phyloP scores from a whole-genome alignment of 2,797 vertebrate genomes.

The Coracias cyanogaster region DNA sequence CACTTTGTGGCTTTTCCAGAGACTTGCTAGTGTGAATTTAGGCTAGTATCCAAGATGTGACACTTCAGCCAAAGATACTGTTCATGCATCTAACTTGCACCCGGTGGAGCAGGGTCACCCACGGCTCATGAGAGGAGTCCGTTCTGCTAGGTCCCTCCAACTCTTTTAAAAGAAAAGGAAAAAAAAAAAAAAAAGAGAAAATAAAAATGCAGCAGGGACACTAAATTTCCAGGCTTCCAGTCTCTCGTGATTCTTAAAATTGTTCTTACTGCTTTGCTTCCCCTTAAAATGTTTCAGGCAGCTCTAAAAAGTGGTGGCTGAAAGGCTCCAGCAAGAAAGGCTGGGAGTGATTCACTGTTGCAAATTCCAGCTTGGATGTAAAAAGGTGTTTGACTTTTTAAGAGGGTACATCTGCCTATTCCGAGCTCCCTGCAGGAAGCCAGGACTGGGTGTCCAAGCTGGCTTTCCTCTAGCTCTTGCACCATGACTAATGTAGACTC shows the following conservation, averaged over 20 bases:
- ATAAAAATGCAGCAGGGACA: not conserved
- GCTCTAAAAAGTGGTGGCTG: not conserved
- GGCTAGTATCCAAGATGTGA: not conserved
- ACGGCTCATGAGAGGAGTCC: not conserved
- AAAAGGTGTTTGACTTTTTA: not conserved
- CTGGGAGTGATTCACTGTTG: not conserved
- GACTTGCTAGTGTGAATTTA: not conserved
- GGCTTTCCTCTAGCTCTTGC: not conserved
- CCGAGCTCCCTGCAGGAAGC: not conserved
- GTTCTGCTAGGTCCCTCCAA: not conserved
- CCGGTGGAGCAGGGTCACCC: not conserved
- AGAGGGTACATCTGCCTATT: not conserved
- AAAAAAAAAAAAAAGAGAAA: not conserved
- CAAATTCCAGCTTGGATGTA: not conserved
- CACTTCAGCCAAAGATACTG: not conserved
- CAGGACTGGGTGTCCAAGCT: accelerated
- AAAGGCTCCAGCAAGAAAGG: not conserved
- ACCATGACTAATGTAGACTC: not conserved
- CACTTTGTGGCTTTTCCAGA: not conserved
- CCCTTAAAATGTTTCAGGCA: not conserved
- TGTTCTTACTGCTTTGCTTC: not conserved
- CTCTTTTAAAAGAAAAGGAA: not conserved
- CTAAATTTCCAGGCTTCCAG: not conserved
- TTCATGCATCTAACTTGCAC: not conserved
- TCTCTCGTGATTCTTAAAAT: not conserved